Evolutionary conservation across 2,888 invertebrate genomes (phyloP).

Genomic region (Merodon equestris): DNA sequence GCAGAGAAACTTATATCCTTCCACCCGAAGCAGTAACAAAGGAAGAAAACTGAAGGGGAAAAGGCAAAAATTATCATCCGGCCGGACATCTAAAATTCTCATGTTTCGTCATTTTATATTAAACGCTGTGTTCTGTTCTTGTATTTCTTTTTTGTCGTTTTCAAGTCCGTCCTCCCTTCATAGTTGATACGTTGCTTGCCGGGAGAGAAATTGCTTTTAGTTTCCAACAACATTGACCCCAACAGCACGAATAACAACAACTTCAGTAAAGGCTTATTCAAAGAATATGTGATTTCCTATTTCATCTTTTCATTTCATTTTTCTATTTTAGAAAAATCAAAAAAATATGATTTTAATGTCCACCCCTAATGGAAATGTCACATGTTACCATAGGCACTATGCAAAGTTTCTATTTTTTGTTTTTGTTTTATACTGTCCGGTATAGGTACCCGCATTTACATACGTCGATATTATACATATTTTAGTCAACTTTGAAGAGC

Average conservation of each 20-base stretch:
- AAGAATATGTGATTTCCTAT: slow-evolving; percentile 62
- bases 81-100: slow-evolving; percentile 66
- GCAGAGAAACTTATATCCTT: slow-evolving; percentile 54
- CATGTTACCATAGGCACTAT: slow-evolving; percentile 57
- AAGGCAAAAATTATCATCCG: slow-evolving; percentile 65
- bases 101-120: slow-evolving; percentile 68
- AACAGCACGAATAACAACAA: slow-evolving; percentile 14
- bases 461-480: slow-evolving; percentile 18
- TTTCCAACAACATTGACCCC: slow-evolving; percentile 46
- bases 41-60: slow-evolving; percentile 55
- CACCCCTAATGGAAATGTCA: slow-evolving; percentile 54
- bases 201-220: slow-evolving; percentile 68
- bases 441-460: slow-evolving; percentile 38
- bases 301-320: slow-evolving; percentile 34
- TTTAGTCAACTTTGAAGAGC: slow-evolving; percentile 34
- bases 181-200: slow-evolving; percentile 65
- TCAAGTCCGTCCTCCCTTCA: slow-evolving; percentile 57
- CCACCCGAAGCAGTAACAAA: slow-evolving; percentile 57
- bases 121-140: slow-evolving; percentile 56
- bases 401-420: neutral
- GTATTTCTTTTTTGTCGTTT: slow-evolving; percentile 25
- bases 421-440: slow-evolving; percentile 6
- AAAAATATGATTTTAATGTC: slow-evolving; percentile 66
- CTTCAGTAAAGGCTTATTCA: slow-evolving; percentile 53
- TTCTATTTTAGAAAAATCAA: slow-evolving; percentile 20